Evolutionary conservation across 2,113 vertebrate genomes (phyloP), one percentile per base, ranked within the genome.

Genomic region (Diphyllodes magnificus): DNA sequence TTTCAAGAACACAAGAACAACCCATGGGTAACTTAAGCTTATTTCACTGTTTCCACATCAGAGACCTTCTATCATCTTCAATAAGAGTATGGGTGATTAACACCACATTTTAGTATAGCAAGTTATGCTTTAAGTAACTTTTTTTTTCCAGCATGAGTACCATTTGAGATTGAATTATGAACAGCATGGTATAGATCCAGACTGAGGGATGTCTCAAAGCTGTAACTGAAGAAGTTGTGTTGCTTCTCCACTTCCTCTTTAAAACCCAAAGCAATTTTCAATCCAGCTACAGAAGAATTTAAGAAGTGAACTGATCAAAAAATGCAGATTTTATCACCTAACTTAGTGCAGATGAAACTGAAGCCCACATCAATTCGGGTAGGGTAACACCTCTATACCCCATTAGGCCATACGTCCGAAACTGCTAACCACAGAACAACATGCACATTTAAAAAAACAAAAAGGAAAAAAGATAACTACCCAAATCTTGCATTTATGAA

Each of bases 381-480:
- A 49, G 9, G 8, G 19, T 3, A 73, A 85, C 31, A 23, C 23
- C 3, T 25, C 14, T 23, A 28, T 1, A 27, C 1, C 11, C 11
- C 25, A 18, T 9, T 9, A 37, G 12, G n/a, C 6, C n/a, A 6
- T 1, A 25, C 0, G 0, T 51, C n/a, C 24, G 27, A 28, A 80
- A 45, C 25, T 7, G 25, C 28, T 51, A 85, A 44, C 7, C 0
- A 0, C 13, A 66, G 33, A 86, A 50, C 6, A 25, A 79, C 56
- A 22, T 1, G 13, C 7, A 23, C 16, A 28, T 30, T 45, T 7
- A 33, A 45, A n/a, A 44, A 20, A 45, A 39, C 0, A 15, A 39
- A 50, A 25, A 28, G 7, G 1, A 28, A 20, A 10, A 21, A 8
- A 5, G 2, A 22, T 76, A 45, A 49, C 7, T 10, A 72, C 2